phyloP scores from a whole-genome alignment of 2,888 invertebrate species.

The Chrysolina oricalcia region DNA sequence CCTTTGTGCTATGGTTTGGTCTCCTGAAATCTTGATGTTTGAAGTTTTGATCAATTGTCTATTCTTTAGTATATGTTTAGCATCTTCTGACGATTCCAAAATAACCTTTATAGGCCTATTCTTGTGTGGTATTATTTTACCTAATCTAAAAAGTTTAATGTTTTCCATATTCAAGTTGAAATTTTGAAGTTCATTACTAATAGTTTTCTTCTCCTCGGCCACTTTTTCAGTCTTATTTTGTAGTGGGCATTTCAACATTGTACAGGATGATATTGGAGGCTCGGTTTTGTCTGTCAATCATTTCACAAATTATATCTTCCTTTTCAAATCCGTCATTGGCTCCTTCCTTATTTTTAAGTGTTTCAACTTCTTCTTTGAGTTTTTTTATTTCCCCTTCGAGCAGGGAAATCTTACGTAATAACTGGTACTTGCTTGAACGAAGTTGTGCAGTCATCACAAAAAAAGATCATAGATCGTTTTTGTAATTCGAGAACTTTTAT shows the following conservation, averaged over 20 bases:
- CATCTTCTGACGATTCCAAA: conserved; percentile 15
- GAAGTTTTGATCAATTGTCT: background rate
- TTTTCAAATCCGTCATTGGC: conserved; percentile 4
- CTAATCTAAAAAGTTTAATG: conserved; percentile 8
- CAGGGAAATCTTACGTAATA: conserved; percentile 22
- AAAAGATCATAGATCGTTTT: conserved; percentile 11
- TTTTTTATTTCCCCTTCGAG: conserved; percentile 14
- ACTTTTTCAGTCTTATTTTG: conserved; percentile 24
- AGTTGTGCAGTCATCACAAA: conserved; percentile 20
- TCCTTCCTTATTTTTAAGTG: conserved; percentile 5
- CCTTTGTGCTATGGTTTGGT: conserved; percentile 16
- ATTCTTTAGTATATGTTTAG: background rate
- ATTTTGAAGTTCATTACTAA: conserved; percentile 19
- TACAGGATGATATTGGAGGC: conserved; percentile 17
- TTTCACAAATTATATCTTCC: conserved; percentile 24
- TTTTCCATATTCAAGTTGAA: conserved; percentile 15
- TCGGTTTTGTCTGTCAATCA: conserved; percentile 21
- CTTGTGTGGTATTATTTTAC: background rate
- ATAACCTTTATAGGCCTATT: background rate
- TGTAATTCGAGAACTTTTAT: no score
- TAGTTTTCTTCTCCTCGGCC: conserved; percentile 21
- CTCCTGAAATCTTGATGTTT: conserved; percentile 4
- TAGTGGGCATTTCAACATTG: background rate
- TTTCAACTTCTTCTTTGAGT: conserved; percentile 26
- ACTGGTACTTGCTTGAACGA: conserved; percentile 12